phyloP scores from a whole-genome alignment of 2,888 invertebrate genomes.

The Blastobasis adustella region DNA sequence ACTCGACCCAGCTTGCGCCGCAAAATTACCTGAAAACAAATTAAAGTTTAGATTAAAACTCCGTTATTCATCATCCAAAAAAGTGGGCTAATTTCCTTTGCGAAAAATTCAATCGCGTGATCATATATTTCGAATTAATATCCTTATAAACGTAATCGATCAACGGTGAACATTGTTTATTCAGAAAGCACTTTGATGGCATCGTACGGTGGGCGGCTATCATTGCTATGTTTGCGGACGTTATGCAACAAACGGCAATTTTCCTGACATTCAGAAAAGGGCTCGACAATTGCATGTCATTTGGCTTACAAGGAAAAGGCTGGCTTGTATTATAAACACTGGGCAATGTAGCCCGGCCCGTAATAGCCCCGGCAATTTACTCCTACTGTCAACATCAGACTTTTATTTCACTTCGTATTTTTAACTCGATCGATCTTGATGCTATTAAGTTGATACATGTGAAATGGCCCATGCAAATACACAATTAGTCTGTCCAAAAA shows the following conservation, averaged over 20 bases:
- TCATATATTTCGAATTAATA: too few relatives aligned
- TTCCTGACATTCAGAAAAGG: conserved; percentile 52
- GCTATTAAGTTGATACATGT: too few relatives aligned
- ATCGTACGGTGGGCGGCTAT: not conserved
- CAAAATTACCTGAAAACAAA: too few relatives aligned
- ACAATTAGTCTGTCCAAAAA: too few relatives aligned
- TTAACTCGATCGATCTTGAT: too few relatives aligned
- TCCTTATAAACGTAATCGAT: not conserved
- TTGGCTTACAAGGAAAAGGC: conserved; percentile 31
- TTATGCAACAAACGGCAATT: conserved; percentile 41
- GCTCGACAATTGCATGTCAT: conserved; percentile 47
- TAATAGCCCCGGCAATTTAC: too few relatives aligned
- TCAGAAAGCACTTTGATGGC: conserved; percentile 5
- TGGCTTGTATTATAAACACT: conserved; percentile 20
- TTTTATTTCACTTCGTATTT: too few relatives aligned
- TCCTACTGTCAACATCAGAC: too few relatives aligned
- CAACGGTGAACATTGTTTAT: conserved; percentile 1
- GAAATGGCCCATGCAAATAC: too few relatives aligned
- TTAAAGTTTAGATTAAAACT: too few relatives aligned
- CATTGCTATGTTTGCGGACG: conserved; percentile 32
- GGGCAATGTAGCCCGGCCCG: conserved; percentile 2
- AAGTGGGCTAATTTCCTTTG: not conserved
- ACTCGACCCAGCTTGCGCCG: too few relatives aligned
- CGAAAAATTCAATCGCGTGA: not conserved
- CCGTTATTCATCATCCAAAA: not conserved